These are phyloP conservation scores for Tragelaphus imberbis DNA, from an alignment of 2,113 vertebrate species.

Conservation along the genomic window DNA sequence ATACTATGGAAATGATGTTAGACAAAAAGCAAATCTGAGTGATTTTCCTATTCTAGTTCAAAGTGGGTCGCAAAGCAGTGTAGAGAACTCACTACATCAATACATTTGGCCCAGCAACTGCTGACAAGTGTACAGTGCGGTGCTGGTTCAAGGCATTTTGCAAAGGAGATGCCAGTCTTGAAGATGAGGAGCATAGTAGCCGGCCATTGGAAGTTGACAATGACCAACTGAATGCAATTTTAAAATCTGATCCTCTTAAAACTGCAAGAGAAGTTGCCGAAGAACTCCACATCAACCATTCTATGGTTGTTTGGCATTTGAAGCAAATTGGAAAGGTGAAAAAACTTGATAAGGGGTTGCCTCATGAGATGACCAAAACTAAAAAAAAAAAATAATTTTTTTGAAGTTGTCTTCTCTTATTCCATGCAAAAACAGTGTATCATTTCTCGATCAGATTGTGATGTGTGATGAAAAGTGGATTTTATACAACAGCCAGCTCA, in stretches of 20 bases:
- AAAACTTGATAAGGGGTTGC: not conserved
- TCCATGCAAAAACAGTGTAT: not conserved
- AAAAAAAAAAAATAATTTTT: not conserved
- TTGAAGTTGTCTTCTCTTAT: not conserved
- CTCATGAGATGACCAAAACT: not conserved
- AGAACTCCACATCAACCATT: not conserved
- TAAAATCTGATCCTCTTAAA: not conserved
- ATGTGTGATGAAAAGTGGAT: not conserved
- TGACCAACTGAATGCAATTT: not conserved
- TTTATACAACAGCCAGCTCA: not conserved
- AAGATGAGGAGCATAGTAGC: not conserved
- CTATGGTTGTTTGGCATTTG: not conserved
- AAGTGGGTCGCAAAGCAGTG: not conserved
- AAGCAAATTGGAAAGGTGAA: not conserved
- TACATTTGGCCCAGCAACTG: not conserved
- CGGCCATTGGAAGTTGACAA: not conserved
- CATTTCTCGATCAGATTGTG: not conserved
- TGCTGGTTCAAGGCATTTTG: not conserved
- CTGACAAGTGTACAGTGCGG: rapidly evolving
- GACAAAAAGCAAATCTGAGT: not conserved
- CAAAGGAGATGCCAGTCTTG: not conserved
- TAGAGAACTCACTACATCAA: not conserved
- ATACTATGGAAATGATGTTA: not conserved
- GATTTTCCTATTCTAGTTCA: not conserved
- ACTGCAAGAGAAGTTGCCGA: not conserved